Conservation (phyloP, 2,888 invertebrate species). For the Phaedon cochleariae region DNA sequence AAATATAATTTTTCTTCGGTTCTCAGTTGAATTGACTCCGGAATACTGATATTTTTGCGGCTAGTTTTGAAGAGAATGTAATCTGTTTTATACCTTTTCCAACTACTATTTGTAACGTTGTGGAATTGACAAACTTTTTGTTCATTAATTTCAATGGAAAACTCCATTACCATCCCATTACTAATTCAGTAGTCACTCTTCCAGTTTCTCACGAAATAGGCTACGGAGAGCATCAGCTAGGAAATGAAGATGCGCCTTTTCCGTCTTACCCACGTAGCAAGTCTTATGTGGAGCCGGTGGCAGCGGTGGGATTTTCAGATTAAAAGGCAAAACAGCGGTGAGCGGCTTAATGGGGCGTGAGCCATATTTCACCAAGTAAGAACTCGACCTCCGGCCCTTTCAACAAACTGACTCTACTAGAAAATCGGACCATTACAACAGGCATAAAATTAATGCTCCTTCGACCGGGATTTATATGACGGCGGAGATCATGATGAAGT, state of each 20-base stretch:
- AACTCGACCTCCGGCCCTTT: slow-evolving; percentile 40
- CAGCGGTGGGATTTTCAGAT: slow-evolving; percentile 28
- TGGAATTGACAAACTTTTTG: too few relatives aligned
- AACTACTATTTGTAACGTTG: too few relatives aligned
- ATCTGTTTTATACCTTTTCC: too few relatives aligned
- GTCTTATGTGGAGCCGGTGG: slow-evolving; percentile 14
- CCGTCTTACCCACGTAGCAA: neutral
- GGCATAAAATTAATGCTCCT: slow-evolving; percentile 37
- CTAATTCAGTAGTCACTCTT: slow-evolving; percentile 25
- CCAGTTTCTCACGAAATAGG: slow-evolving; percentile 20
- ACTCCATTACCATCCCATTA: neutral
- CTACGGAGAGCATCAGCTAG: neutral
- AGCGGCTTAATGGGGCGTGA: slow-evolving; percentile 53
- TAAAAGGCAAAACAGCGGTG: slow-evolving; percentile 51
- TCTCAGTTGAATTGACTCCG: too few relatives aligned
- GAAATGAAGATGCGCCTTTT: slow-evolving; percentile 15
- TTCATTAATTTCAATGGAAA: too few relatives aligned
- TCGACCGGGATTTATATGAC: slow-evolving; percentile 28
- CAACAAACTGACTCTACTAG: slow-evolving; percentile 41
- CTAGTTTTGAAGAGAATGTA: too few relatives aligned
- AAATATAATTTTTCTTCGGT: too few relatives aligned
- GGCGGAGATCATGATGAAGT: neutral
- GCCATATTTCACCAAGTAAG: slow-evolving; percentile 48
- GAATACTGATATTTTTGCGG: too few relatives aligned
- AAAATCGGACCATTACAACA: slow-evolving; percentile 44